Conservation (phyloP, 2,888 invertebrate species). For the Meta bourneti region DNA sequence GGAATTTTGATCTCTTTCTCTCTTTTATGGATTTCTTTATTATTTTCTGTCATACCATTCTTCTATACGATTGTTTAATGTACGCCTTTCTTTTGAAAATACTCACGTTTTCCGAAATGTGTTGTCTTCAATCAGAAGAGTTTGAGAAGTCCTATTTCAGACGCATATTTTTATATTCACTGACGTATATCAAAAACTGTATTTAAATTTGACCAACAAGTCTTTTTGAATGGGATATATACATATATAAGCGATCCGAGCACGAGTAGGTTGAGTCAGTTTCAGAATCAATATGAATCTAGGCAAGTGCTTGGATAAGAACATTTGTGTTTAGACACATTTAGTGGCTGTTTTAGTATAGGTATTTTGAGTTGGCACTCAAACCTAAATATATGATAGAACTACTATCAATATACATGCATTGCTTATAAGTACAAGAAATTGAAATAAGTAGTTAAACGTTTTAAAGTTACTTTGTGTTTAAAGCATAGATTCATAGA, state of each 20-base stretch:
- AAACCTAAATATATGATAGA: too few species aligned
- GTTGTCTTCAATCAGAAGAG: neutral
- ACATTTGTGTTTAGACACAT: neutral
- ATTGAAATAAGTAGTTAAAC: too few species aligned
- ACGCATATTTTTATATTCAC: neutral
- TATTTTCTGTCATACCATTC: neutral
- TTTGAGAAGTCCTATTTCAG: neutral
- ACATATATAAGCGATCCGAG: neutral
- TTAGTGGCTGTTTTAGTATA: too few species aligned
- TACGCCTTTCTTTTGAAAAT: neutral
- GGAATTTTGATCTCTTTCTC: constrained; percentile 30
- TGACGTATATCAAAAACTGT: neutral
- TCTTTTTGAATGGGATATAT: neutral
- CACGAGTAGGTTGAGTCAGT: neutral
- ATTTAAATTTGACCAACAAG: neutral
- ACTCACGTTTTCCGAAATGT: neutral
- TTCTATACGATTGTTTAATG: neutral
- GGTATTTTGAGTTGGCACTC: too few species aligned
- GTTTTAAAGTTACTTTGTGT: too few species aligned
- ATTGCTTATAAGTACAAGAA: too few species aligned
- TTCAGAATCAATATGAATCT: neutral
- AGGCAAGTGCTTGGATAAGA: neutral
- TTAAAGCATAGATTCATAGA: too few species aligned
- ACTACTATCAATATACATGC: too few species aligned
- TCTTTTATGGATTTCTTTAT: neutral